Evolutionary conservation across 2,113 vertebrate genomes (phyloP), one percentile per base, ranked within the genome.

Genomic region (Thryonomys swinderianus): DNA sequence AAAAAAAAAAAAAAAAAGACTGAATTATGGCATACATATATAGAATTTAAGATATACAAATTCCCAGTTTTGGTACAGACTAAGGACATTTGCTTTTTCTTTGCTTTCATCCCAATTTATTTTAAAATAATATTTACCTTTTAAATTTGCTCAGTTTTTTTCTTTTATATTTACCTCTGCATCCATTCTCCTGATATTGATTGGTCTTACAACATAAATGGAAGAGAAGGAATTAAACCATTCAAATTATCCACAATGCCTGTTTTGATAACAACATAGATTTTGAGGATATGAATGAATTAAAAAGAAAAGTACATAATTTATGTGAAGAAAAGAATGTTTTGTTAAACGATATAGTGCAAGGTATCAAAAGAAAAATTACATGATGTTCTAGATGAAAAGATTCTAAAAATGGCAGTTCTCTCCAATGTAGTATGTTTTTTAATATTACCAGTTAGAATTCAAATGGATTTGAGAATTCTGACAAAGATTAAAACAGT

Each of bases 71-170:
- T 71, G 85, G 8, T 55, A 73, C 8, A 85, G 13, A 73, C 42
- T 91, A 86, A 88, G 51, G 13, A 85, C 21, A 34, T 55, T 66
- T 93, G 23, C 42, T 59, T 92, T 95, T 90, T 84, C 27, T 2
- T 90, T 94, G 48, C 27, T 83, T 3, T 73, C 92, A 6, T 21
- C 23, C 11, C 53, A 64, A 1, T 69, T 79, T 88, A n/a, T 69
- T 91, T 67, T 74, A 59, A 91, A 93, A 90, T 96, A 85, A 6
- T 88, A n/a, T 34, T n/a, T 80, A 55, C 27, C 42, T 59, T 95
- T 48, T 87, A 73, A n/a, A 48, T 37, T 89, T 66, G 37, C 42
- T 37, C 45, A 85, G 16, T 74, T 90, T 79, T 87, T 69, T n/a
- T 9, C 61, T 88, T 64, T 73, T 86, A 37, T 89, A 57, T 32